Evolutionary conservation across 2,113 vertebrate genomes (phyloP).

Genomic region (Catharus minimus): DNA sequence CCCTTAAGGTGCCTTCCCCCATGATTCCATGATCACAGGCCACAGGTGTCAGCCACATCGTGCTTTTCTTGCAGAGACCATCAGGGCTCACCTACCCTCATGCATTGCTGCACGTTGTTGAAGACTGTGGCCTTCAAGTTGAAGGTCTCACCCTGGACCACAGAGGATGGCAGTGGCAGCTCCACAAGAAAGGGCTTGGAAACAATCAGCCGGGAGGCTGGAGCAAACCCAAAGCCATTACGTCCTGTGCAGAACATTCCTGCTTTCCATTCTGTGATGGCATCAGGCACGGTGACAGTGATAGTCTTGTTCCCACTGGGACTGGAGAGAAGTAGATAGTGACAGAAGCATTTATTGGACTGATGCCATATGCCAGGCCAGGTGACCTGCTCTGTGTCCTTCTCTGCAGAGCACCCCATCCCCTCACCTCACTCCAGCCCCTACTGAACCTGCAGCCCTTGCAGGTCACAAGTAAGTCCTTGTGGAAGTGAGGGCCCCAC

Average conservation of each 20-base stretch:
- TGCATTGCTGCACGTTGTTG: slow-evolving; percentile 74
- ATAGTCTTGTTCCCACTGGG: slow-evolving; percentile 38
- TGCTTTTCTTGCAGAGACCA: neutral
- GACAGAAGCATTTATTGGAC: neutral
- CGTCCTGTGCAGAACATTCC: slow-evolving; percentile 82
- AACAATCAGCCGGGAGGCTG: slow-evolving; percentile 66
- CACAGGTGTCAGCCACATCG: neutral
- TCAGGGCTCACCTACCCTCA: slow-evolving; percentile 62
- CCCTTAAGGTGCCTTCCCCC: neutral
- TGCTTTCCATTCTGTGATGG: slow-evolving; percentile 86
- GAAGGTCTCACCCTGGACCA: slow-evolving; percentile 83
- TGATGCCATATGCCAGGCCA: rapidly evolving
- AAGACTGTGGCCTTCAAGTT: slow-evolving; percentile 80
- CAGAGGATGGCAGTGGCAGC: slow-evolving; percentile 81
- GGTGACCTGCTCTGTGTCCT: neutral
- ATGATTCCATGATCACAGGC: neutral
- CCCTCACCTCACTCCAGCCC: neutral
- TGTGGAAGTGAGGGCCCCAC: neutral
- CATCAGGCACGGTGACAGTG: slow-evolving; percentile 76
- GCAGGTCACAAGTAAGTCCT: neutral
- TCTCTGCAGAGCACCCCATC: neutral
- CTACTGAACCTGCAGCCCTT: neutral
- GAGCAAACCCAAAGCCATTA: slow-evolving; percentile 82
- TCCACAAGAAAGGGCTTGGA: slow-evolving; percentile 88
- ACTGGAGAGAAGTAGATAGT: slow-evolving; percentile 3